phyloP scores from a whole-genome alignment of 1,140 invertebrate species.

The Caenorhabditis latens region DNA sequence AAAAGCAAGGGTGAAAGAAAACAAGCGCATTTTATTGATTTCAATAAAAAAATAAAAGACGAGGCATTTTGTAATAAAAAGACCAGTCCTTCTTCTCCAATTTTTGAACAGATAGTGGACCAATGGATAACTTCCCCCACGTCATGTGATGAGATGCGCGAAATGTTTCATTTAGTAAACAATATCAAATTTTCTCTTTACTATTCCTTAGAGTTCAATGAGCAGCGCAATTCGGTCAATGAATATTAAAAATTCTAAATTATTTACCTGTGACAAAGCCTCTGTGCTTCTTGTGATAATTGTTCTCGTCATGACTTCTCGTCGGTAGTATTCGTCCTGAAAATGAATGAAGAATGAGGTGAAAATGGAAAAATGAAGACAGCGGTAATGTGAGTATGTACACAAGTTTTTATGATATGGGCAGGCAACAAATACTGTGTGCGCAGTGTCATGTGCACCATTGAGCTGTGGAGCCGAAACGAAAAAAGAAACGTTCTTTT shows the following conservation, averaged over 20 bases:
- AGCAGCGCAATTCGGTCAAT: not conserved
- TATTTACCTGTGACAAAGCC: slow-evolving; percentile 67
- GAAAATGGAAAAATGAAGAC: slow-evolving; percentile 2
- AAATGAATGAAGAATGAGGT: not conserved
- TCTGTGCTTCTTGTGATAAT: slow-evolving; percentile 77
- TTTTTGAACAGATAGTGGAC: not conserved
- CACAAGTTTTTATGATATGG: slow-evolving; percentile 50
- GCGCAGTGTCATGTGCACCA: slow-evolving; percentile 52
- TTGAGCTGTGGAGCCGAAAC: not conserved
- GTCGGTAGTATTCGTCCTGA: slow-evolving; percentile 74
- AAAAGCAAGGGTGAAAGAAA: not conserved
- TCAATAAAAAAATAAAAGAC: slow-evolving; percentile 29
- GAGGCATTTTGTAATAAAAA: not conserved
- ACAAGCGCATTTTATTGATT: slow-evolving; percentile 30
- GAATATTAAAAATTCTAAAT: not conserved
- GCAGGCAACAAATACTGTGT: slow-evolving; percentile 1
- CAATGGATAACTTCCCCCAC: not conserved
- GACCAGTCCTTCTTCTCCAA: not conserved
- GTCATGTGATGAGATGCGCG: slow-evolving; percentile 23
- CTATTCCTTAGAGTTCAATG: slow-evolving; percentile 1
- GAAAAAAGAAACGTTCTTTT: slow-evolving; percentile 9
- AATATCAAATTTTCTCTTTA: slow-evolving; percentile 8
- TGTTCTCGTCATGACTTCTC: slow-evolving; percentile 73
- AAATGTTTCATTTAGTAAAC: not conserved
- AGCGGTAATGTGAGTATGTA: slow-evolving; percentile 61